phyloP scores from a whole-genome alignment of 2,113 vertebrate species.

The Poeciliopsis prolifica region DNA sequence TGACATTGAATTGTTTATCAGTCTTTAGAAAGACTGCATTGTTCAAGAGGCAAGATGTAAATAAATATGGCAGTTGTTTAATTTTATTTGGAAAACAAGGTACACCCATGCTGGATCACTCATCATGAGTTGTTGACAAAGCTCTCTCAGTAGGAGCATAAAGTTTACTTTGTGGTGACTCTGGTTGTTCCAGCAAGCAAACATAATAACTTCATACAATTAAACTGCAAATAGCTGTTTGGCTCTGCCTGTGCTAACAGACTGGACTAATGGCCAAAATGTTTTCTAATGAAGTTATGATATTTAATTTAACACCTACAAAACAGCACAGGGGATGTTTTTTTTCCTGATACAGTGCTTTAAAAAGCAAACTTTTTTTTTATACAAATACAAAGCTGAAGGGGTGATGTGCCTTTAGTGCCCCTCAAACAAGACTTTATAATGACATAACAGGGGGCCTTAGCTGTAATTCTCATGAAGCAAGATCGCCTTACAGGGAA shows the following conservation, averaged over 20 bases:
- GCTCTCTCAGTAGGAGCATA: slow-evolving; percentile 38
- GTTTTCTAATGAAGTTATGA: slow-evolving; percentile 17
- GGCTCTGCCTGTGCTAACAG: slow-evolving; percentile 21
- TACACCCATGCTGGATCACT: slow-evolving; percentile 29
- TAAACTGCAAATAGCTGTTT: slow-evolving; percentile 44
- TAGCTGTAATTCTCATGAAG: too few species aligned
- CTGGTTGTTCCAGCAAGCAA: slow-evolving; percentile 21
- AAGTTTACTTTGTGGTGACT: slow-evolving; percentile 35
- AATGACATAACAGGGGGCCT: too few species aligned
- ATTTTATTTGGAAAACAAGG: slow-evolving; percentile 4
- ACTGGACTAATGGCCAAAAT: slow-evolving; percentile 21
- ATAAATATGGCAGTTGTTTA: background rate
- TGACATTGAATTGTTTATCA: background rate
- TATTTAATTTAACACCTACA: background rate
- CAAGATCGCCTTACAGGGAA: too few species aligned
- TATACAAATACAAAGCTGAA: too few species aligned
- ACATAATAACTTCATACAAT: slow-evolving; percentile 40
- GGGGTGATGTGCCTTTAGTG: too few species aligned
- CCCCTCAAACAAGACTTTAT: too few species aligned
- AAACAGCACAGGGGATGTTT: slow-evolving; percentile 2
- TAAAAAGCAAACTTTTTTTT: background rate
- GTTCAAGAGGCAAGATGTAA: background rate
- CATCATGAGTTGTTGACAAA: slow-evolving; percentile 51
- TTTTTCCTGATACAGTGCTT: background rate
- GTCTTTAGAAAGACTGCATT: background rate